phyloP scores from a whole-genome alignment of 2,113 vertebrate genomes.

The Daubentonia madagascariensis region DNA sequence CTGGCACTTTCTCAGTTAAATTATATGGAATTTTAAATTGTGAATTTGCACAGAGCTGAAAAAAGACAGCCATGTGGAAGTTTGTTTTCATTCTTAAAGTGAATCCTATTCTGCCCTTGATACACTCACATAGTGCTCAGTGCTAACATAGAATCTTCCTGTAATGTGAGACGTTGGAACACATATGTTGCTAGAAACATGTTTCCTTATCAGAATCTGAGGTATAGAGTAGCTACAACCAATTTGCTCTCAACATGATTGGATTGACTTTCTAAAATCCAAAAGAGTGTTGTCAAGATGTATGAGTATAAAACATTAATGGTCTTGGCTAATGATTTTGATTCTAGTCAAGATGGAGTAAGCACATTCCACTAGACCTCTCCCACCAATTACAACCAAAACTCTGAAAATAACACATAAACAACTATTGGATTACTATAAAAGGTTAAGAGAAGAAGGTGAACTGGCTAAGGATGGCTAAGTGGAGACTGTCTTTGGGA shows the following conservation, averaged over 20 bases:
- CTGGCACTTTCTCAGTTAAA: constrained; percentile 64
- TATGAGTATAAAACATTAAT: constrained; percentile 7
- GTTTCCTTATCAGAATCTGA: constrained; percentile 53
- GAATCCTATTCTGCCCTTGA: constrained; percentile 70
- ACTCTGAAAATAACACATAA: background rate
- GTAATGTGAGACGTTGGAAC: constrained; percentile 48
- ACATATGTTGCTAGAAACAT: constrained; percentile 55
- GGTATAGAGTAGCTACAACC: background rate
- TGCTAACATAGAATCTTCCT: constrained; percentile 26
- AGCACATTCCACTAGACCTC: background rate
- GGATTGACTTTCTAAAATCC: background rate
- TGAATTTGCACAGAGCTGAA: constrained; percentile 58
- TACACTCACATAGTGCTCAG: constrained; percentile 46
- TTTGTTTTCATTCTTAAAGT: constrained; percentile 69
- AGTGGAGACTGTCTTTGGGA: background rate
- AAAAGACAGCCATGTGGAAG: constrained; percentile 67
- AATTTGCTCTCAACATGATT: constrained; percentile 15
- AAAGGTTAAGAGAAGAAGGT: background rate
- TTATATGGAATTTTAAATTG: constrained; percentile 60
- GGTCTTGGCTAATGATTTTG: background rate
- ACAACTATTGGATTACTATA: background rate
- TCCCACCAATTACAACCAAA: background rate
- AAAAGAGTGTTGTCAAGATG: background rate
- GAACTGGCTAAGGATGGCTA: background rate
- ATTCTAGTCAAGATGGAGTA: background rate